Evolutionary conservation across 2,113 vertebrate species (phyloP).

Genomic region (Oncorhynchus tshawytscha): DNA sequence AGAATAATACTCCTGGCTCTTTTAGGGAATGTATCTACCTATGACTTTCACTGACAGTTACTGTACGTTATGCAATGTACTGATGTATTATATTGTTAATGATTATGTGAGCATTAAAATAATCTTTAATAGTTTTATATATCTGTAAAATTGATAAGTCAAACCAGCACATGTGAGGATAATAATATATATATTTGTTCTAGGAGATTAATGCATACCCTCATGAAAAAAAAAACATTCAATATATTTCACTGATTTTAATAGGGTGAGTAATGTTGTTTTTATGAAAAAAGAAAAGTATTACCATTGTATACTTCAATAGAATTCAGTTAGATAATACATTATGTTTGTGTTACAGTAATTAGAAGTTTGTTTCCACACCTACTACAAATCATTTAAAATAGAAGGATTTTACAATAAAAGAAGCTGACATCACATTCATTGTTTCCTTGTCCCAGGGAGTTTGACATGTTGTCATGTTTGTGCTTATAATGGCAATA

Average conservation of each 20-base stretch:
- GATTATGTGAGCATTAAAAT: neutral
- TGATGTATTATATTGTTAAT: neutral
- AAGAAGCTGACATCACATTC: neutral
- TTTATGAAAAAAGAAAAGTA: neutral
- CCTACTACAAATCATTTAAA: neutral
- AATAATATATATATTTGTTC: too few species aligned
- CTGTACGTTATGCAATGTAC: neutral
- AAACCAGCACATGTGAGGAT: too few species aligned
- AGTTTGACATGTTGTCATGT: slow-evolving; percentile 15
- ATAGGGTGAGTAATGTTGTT: neutral
- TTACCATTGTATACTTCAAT: neutral
- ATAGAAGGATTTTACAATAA: neutral
- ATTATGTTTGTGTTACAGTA: neutral
- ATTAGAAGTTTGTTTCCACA: neutral
- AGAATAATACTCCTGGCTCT: slow-evolving; percentile 42
- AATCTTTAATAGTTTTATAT: too few species aligned
- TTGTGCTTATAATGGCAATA: neutral
- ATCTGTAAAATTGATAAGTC: too few species aligned
- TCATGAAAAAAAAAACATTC: too few species aligned
- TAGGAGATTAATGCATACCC: too few species aligned
- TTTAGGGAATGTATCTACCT: slow-evolving; percentile 39
- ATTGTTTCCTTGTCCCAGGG: slow-evolving; percentile 9
- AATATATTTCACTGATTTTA: too few species aligned
- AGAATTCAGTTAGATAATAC: neutral
- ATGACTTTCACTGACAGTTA: neutral